Evolutionary conservation across 2,113 vertebrate genomes (phyloP).

Genomic region (Catagonus wagneri): DNA sequence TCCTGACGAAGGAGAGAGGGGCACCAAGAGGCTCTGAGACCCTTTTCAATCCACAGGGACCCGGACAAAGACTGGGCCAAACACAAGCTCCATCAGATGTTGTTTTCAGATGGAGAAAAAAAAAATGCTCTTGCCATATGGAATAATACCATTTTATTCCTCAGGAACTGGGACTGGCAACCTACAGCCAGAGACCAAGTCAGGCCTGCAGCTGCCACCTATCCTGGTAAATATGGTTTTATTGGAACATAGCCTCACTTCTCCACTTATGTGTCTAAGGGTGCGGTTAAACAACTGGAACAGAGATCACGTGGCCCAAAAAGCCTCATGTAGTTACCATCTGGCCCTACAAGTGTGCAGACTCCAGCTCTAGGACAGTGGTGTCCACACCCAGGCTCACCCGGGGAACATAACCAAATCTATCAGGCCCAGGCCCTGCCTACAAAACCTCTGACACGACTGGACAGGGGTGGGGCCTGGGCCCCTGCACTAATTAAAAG

Average conservation of each 20-base stretch:
- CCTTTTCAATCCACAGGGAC: background rate
- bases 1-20: too few relatives aligned
- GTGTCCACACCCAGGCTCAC: background rate
- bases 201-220: background rate
- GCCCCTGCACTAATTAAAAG: background rate
- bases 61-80: background rate
- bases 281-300: background rate
- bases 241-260: background rate
- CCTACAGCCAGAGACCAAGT: background rate
- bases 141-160: background rate
- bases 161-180: background rate
- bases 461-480: background rate
- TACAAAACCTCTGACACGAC: background rate
- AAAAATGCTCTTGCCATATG: background rate
- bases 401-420: background rate
- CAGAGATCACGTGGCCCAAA: background rate
- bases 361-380: background rate
- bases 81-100: background rate
- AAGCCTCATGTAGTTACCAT: background rate
- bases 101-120: background rate
- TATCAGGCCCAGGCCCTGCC: background rate
- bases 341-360: background rate
- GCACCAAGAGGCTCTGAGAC: background rate
- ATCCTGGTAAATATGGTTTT: background rate
- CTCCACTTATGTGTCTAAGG: background rate